Evolutionary conservation across 2,113 vertebrate genomes (phyloP).

Genomic region (Tachycineta bicolor): DNA sequence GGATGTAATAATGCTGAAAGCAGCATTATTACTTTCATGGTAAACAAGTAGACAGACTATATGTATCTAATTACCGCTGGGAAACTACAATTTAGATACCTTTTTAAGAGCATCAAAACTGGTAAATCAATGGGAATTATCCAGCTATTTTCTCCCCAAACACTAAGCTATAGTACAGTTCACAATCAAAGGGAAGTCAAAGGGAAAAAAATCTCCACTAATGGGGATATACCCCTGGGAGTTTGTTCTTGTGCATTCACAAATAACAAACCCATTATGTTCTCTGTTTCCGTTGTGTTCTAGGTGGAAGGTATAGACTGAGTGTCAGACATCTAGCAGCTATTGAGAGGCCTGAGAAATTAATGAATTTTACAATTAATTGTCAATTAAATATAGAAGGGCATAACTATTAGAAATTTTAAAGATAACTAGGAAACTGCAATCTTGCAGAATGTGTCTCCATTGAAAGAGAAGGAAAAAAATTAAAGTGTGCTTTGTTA

Average conservation of each 20-base stretch:
- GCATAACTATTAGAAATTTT: not conserved
- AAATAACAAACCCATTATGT: not conserved
- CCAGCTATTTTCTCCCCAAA: not conserved
- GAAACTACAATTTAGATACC: not conserved
- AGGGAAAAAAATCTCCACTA: not conserved
- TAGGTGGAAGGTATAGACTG: not conserved
- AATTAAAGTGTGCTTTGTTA: not conserved
- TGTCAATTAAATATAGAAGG: not conserved
- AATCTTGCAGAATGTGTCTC: not conserved
- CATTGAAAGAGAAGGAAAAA: not conserved
- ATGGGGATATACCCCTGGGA: not conserved
- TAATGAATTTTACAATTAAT: not conserved
- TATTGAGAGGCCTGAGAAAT: not conserved
- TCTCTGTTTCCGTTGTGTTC: not conserved
- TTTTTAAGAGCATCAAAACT: not conserved
- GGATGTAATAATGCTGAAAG: not conserved
- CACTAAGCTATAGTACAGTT: fast-evolving
- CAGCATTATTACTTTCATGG: not conserved
- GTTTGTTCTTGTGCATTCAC: not conserved
- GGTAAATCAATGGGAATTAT: not conserved
- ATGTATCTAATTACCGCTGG: not conserved
- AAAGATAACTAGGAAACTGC: not conserved
- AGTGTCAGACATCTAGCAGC: not conserved
- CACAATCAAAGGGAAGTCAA: not conserved
- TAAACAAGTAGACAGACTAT: not conserved